Evolutionary conservation across 1,140 invertebrate genomes (phyloP), one percentile per base, ranked within the genome.

Genomic region (Druon quercuslanigerum): DNA sequence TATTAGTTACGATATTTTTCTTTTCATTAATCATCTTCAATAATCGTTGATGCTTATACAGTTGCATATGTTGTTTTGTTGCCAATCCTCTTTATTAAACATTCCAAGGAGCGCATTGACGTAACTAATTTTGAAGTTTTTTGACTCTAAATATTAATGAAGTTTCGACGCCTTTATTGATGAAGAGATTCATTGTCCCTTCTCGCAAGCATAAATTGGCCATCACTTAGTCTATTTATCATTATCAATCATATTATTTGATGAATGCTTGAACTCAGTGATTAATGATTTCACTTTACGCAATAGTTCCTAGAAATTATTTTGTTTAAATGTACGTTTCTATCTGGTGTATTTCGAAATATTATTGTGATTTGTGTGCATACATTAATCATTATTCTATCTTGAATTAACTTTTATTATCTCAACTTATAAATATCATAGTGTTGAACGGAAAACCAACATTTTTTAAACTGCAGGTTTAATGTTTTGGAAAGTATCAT

Each of bases 201-300:
- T 71, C 60, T 16, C 46, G 51, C 66, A 51, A 73, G 51, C 70
- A 19, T 60, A 70, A 73, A 77, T 72, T 20, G 51, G 66, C 50
- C 75, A 80, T 84, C 81, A 79, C 79, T 82, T 77, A 77, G 16
- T 71, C 66, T 81, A 84, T 82, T 81, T 82, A 82, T 84, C 81
- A 81, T 71, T 82, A 82, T 82, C 79, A 84, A 82, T 84, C 81
- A 82, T 75, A 75, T 77, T 70, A 71, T 75, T 79, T 79, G 81
- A 82, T 84, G 79, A 84, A 84, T 80, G 83, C 50, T 73, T 76
- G 72, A 50, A 73, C 60, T 40, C 56, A 71, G 74, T 82, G 83
- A 84, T 84, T 82, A 78, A 84, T 84, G 81, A 79, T 79, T 82
- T 73, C 5, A 40, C 51, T 73, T 82, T 80, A 60, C 66, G 79